Evolutionary conservation across 2,797 vertebrate species (phyloP), one percentile per base, ranked within the genome.

Genomic region (Mus spretus): DNA sequence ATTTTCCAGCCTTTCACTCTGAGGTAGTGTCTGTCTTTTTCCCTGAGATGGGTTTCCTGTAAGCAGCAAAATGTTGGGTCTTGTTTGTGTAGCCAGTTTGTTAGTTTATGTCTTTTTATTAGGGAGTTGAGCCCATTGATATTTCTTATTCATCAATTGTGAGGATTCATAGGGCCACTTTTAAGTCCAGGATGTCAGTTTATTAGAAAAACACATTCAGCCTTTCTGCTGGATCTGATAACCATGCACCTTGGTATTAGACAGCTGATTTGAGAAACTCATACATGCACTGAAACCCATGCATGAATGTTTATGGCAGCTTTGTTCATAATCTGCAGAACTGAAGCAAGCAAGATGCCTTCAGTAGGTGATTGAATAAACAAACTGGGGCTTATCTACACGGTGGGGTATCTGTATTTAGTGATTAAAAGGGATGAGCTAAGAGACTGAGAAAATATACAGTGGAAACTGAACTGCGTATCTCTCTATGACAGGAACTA

Each of bases 201-300:
- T 83, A 26, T 79, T 77, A 11, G n/a, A 24, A 59, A 80, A 28
- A 53, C 47, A 79, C 50, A 75, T 3, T 13, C 6, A 28, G 20
- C 53, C 91, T 70, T 50, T 0, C 55, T 12, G n/a, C 1, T 34
- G 15, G 22, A 67, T 53, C 7, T 3, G 10, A 61, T 50, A n/a
- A 44, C 44, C 3, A 40, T 0, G 0, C 11, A 17, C 40, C 7
- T 47, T 61, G 17, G 13, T 89, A 63, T 57, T 37, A 86, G 44
- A 85, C 80, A 81, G 53, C n/a, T 78, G 44, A 92, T 85, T 83
- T 72, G 55, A 79, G 92, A 93, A 86, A 82, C 19, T n/a, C 22
- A 47, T 10, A 67, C 17, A 14, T 13, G 34, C 50, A 86, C 55
- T 90, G 47, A 90, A 88, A 55, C 44, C 72, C 85, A 59, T 5